A percentile compares a stretch with the other conserved stretches of the same genome.
Evolutionary conservation across 2,888 invertebrate genomes (phyloP).

Genomic region (Chrysolina haemoptera): DNA sequence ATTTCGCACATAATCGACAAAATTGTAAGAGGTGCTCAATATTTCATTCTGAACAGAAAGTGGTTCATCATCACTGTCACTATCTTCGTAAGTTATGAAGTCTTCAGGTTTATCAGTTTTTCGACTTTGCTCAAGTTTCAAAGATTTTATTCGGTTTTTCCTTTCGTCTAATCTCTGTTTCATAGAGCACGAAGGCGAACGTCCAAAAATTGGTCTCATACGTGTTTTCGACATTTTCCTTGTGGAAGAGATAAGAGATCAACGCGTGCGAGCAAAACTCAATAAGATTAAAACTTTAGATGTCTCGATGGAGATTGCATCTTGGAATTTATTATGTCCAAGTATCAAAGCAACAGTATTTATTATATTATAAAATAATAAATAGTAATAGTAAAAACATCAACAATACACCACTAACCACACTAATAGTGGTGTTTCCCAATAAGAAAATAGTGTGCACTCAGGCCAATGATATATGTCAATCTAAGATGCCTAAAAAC

Average conservation of each 20-base stretch:
- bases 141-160: slow-evolving; percentile 76
- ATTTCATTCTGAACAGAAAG: slow-evolving; percentile 80
- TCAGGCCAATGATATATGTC: too few relatives aligned
- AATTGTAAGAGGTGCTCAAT: slow-evolving; percentile 86
- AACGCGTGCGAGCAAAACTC: background rate
- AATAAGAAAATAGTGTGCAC: too few relatives aligned
- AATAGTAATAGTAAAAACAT: too few relatives aligned
- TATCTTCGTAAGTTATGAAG: slow-evolving; percentile 91
- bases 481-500: too few relatives aligned
- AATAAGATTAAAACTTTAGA: background rate
- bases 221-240: slow-evolving; percentile 80
- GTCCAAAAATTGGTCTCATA: slow-evolving; percentile 80
- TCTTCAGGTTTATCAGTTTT: slow-evolving; percentile 92
- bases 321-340: too few relatives aligned
- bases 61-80: slow-evolving; percentile 89
- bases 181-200: slow-evolving; percentile 84
- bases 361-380: too few relatives aligned
- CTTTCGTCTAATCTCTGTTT: slow-evolving; percentile 82
- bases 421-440: too few relatives aligned
- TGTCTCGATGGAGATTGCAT: too few relatives aligned
- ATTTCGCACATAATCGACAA: slow-evolving; percentile 87
- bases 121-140: slow-evolving; percentile 80
- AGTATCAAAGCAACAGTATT: too few relatives aligned
- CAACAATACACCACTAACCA: too few relatives aligned
- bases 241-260: too few relatives aligned